Evolutionary conservation across 2,888 invertebrate genomes (phyloP).

Genomic region (Drosophila helvetica): DNA sequence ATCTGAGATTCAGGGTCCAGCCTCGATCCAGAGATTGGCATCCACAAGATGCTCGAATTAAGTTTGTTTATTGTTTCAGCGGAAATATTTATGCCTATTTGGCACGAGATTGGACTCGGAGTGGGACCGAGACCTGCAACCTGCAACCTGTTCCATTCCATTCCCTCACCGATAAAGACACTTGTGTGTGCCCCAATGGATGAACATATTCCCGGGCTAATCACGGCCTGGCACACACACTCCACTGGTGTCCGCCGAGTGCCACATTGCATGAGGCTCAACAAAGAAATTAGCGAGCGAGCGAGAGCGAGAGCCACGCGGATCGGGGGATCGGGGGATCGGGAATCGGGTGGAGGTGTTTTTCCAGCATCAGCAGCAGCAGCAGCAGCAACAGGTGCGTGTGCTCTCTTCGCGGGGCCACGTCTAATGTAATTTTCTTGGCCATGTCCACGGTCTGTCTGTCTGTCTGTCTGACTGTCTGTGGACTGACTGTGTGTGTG

Average conservation of each 20-base stretch:
- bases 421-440: slow-evolving; percentile 79
- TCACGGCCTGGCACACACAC: slow-evolving; percentile 69
- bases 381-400: background rate
- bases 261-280: slow-evolving; percentile 74
- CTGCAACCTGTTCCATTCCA: slow-evolving; percentile 37
- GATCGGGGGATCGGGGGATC: slow-evolving; percentile 7
- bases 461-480: slow-evolving; percentile 34
- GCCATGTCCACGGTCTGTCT: slow-evolving; percentile 35
- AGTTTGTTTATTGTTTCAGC: slow-evolving; percentile 54
- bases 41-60: slow-evolving; percentile 52
- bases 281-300: slow-evolving; percentile 78
- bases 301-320: no score
- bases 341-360: slow-evolving; percentile 54
- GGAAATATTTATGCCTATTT: slow-evolving; percentile 56
- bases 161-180: slow-evolving; percentile 58
- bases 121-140: background rate
- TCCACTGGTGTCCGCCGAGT: slow-evolving; percentile 65
- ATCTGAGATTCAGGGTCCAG: background rate
- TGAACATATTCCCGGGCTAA: slow-evolving; percentile 77
- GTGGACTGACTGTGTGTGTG: slow-evolving; percentile 36
- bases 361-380: background rate
- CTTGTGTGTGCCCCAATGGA: slow-evolving; percentile 60
- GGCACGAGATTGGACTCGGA: slow-evolving; percentile 13
- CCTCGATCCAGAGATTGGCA: background rate
- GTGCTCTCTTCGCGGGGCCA: slow-evolving; percentile 10